Evolutionary conservation across 2,888 invertebrate species (phyloP).

Genomic region (Andrena camellia): DNA sequence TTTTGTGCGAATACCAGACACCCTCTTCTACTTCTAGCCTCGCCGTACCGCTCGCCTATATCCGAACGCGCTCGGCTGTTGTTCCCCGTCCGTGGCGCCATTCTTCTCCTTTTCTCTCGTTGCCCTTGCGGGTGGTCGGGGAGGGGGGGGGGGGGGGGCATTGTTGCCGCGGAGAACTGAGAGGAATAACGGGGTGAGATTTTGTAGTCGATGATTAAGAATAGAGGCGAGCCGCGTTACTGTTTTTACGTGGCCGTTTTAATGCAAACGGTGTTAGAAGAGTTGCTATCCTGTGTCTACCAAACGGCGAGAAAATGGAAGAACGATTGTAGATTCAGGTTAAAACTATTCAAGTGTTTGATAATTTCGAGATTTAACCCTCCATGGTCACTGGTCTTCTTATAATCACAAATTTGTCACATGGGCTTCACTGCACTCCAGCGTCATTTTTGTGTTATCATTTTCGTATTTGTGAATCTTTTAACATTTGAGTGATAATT

Average conservation of each 20-base stretch:
- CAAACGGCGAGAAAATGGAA: background rate
- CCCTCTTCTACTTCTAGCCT: conserved; percentile 33
- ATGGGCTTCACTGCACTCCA: too few relatives aligned
- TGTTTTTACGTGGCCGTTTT: background rate
- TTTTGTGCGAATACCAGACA: conserved; percentile 52
- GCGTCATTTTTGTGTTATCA: too few relatives aligned
- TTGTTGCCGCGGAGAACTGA: conserved; percentile 38
- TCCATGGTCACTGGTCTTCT: too few relatives aligned
- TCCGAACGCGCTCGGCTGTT: conserved; percentile 48
- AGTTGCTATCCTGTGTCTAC: background rate
- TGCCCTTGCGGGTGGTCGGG: conserved; percentile 33
- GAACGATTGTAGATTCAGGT: background rate
- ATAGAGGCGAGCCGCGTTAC: background rate
- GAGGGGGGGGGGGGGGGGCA: too few relatives aligned
- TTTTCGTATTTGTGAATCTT: too few relatives aligned
- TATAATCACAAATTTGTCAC: too few relatives aligned
- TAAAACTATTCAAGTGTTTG: background rate
- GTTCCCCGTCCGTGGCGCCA: conserved; percentile 37
- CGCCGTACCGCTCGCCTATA: conserved; percentile 43
- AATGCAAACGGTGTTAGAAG: background rate
- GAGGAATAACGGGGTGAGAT: conserved; percentile 38
- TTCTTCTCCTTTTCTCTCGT: conserved; percentile 40
- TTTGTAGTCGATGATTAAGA: conserved; percentile 41
- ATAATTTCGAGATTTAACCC: too few relatives aligned
- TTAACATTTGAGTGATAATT: too few relatives aligned